Evolutionary conservation across 2,888 invertebrate genomes (phyloP).

Genomic region (Drosophila kanekoi): DNA sequence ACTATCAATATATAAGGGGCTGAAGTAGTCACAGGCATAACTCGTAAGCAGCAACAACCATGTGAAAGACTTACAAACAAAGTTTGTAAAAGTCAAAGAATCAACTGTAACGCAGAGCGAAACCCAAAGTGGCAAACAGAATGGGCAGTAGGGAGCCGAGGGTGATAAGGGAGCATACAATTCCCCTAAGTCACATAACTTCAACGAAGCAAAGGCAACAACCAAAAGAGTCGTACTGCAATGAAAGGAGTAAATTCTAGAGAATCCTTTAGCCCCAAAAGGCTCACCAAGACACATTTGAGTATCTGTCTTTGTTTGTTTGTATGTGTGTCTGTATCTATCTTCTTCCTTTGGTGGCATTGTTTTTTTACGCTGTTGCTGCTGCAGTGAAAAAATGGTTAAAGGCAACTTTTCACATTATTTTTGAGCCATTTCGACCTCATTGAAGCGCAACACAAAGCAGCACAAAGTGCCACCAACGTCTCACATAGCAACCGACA

Average conservation of each 20-base stretch:
- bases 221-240: constrained; percentile 23
- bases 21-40: constrained; percentile 53
- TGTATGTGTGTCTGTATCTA: constrained; percentile 12
- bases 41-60: constrained; percentile 50
- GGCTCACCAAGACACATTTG: constrained; percentile 29
- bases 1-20: constrained; percentile 65
- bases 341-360: constrained; percentile 25
- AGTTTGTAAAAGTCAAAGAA: constrained; percentile 75
- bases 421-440: constrained; percentile 82
- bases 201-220: constrained; percentile 38
- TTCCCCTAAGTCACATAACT: constrained; percentile 81
- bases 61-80: constrained; percentile 64
- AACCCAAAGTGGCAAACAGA: constrained; percentile 59
- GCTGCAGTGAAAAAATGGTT: constrained; percentile 62
- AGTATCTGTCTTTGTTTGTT: constrained; percentile 17
- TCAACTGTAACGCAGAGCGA: constrained; percentile 57
- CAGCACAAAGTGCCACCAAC: constrained; percentile 75
- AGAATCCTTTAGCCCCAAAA: constrained; percentile 45
- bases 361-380: constrained; percentile 56
- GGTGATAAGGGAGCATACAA: constrained; percentile 37
- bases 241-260: constrained; percentile 68
- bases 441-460: constrained; percentile 81
- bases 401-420: constrained; percentile 79
- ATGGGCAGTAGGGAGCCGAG: constrained; percentile 17
- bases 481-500: constrained; percentile 52